Percentiles rank a stretch among this genome's conserved stretches.
phyloP scores from a whole-genome alignment of 2,888 invertebrate genomes.

The Panzeria rudis region DNA sequence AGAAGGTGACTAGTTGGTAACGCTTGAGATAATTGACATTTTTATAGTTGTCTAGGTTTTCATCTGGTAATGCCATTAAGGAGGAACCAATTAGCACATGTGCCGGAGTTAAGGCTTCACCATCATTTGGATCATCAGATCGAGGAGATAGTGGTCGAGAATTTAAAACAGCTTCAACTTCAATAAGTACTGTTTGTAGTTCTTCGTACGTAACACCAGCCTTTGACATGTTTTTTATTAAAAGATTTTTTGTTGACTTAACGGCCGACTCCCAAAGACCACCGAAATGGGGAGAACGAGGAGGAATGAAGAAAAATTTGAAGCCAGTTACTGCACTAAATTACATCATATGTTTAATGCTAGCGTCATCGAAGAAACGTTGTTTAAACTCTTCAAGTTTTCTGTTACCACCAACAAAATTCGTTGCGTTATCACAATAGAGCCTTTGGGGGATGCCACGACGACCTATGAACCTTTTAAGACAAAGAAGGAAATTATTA shows the following conservation, averaged over 20 bases:
- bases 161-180: constrained; percentile 71
- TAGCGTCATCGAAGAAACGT: background rate
- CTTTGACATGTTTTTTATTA: constrained; percentile 59
- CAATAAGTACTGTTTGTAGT: constrained; percentile 66
- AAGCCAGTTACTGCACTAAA: constrained; percentile 43
- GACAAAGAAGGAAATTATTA: constrained; percentile 60
- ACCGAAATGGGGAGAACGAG: constrained; percentile 20
- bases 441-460: constrained; percentile 14
- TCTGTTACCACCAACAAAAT: constrained; percentile 15
- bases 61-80: no score
- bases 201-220: no score
- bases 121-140: no score
- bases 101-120: no score
- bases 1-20: constrained; percentile 49
- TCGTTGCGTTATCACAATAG: no score
- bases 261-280: constrained; percentile 25
- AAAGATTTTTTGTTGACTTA: constrained; percentile 59
- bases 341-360: background rate
- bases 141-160: no score
- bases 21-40: no score
- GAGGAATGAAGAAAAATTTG: constrained; percentile 7
- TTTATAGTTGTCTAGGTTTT: no score
- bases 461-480: constrained; percentile 1
- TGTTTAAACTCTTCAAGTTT: constrained; percentile 24
- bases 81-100: no score